Percentiles rank a stretch among this genome's conserved stretches.
Evolutionary conservation across 2,797 vertebrate species (phyloP).

Genomic region (Tapirus indicus): DNA sequence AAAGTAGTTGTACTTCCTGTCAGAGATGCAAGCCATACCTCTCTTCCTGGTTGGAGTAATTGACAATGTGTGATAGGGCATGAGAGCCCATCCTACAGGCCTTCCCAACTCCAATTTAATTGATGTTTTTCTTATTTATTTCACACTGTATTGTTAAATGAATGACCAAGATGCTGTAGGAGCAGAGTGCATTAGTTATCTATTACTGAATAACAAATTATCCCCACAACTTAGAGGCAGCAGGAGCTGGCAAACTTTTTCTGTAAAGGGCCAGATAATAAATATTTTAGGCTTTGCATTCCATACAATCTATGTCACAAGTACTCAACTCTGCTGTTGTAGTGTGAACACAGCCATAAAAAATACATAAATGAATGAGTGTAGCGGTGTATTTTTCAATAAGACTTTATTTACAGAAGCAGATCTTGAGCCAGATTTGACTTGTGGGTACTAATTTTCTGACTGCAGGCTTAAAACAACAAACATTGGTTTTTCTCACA

Average conservation of each 20-base stretch:
- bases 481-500: neutral
- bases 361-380: neutral
- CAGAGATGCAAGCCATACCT: too few species aligned
- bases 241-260: neutral
- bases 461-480: neutral
- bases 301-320: too few species aligned
- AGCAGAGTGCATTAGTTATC: neutral
- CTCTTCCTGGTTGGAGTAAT: too few species aligned
- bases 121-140: too few species aligned
- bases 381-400: neutral
- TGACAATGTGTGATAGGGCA: too few species aligned
- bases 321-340: neutral
- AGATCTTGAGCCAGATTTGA: neutral
- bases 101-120: too few species aligned
- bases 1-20: too few species aligned
- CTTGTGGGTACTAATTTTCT: neutral
- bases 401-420: neutral
- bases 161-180: neutral
- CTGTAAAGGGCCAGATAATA: neutral
- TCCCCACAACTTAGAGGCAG: neutral
- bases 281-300: neutral
- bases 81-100: too few species aligned
- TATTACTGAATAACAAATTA: neutral
- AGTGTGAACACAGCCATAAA: neutral
- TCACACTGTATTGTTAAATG: neutral